Conservation (phyloP, 2,888 invertebrate genomes). For the Aelia acuminata region DNA sequence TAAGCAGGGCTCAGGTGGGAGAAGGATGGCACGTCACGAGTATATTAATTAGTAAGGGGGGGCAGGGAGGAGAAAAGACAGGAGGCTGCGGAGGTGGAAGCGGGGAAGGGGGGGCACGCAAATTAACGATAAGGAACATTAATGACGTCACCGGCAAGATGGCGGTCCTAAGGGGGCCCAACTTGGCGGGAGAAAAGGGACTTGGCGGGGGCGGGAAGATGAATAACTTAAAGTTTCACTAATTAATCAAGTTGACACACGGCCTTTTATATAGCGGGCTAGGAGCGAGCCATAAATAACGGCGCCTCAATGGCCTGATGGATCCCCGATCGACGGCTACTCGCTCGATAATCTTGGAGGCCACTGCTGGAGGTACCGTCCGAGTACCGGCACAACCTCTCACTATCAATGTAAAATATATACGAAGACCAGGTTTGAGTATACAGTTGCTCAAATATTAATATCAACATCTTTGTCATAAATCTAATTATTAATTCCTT, state of each 20-base stretch:
- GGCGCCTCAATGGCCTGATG: constrained; percentile 59
- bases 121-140: constrained; percentile 67
- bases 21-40: constrained; percentile 62
- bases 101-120: constrained; percentile 63
- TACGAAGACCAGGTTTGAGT: no score
- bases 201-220: constrained; percentile 63
- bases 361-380: neutral
- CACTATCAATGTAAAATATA: no score
- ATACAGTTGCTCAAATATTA: no score
- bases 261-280: constrained; percentile 66
- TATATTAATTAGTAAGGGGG: constrained; percentile 64
- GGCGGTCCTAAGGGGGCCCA: constrained; percentile 62
- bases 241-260: constrained; percentile 67
- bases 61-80: constrained; percentile 59
- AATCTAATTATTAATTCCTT: no score
- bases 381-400: neutral
- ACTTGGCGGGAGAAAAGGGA: constrained; percentile 62
- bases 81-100: constrained; percentile 51
- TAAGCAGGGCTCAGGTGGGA: constrained; percentile 39
- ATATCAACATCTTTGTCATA: no score
- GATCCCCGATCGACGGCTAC: constrained; percentile 57
- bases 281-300: constrained; percentile 61
- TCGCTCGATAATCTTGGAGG: constrained; percentile 15
- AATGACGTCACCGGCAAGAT: constrained; percentile 65
- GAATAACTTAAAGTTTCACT: constrained; percentile 67